These are phyloP conservation scores for Trissolcus basalis DNA, from an alignment of 1,140 invertebrate species.

Conservation along the genomic window DNA sequence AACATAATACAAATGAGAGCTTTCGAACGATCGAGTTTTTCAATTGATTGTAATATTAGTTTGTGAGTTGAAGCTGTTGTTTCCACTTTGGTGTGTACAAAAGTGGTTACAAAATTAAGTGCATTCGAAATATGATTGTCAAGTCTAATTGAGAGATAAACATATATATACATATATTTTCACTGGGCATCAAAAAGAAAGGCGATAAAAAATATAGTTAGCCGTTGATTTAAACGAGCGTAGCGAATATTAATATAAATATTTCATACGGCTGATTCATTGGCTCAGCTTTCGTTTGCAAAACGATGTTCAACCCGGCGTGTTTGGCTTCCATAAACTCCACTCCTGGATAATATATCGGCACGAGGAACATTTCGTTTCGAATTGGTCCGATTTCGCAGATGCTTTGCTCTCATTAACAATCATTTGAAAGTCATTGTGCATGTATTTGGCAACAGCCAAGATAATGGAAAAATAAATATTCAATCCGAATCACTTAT, in stretches of 20 bases:
- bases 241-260: conserved; percentile 30
- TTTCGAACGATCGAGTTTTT: too few species aligned
- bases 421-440: conserved; percentile 12
- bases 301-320: conserved; percentile 12
- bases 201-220: too few species aligned
- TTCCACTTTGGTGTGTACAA: too few species aligned
- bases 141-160: too few species aligned
- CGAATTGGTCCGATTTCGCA: conserved; percentile 13
- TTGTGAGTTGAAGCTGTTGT: too few species aligned
- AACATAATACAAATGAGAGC: neutral
- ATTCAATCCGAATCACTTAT: too few species aligned
- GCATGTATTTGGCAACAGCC: neutral
- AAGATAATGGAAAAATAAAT: neutral
- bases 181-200: neutral
- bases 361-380: conserved; percentile 9
- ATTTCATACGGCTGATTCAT: conserved; percentile 25
- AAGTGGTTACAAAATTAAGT: too few species aligned
- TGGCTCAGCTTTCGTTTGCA: conserved; percentile 20
- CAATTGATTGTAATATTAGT: too few species aligned
- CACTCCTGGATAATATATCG: conserved; percentile 24
- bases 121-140: too few species aligned
- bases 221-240: too few species aligned
- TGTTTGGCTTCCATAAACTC: conserved; percentile 29
- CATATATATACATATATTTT: too few species aligned
- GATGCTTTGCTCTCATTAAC: conserved; percentile 16